Base-by-base conservation (phyloP, 2,113 vertebrate genomes). In the Rhegmatorhina hoffmannsi region DNA sequence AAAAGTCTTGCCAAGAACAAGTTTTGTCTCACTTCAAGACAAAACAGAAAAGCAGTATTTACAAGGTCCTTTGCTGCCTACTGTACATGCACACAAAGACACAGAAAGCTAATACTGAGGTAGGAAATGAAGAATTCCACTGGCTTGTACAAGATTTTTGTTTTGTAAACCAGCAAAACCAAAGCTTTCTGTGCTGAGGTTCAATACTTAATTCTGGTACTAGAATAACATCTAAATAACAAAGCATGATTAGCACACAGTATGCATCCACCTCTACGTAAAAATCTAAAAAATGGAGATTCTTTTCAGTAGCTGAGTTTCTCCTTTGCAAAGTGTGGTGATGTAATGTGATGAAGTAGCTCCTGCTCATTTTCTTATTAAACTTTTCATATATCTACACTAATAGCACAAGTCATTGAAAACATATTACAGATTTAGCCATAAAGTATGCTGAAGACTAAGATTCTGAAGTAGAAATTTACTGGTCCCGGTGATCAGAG, bases 111-210 rank as follows among this genome's bases (percentile, higher is more conserved):
- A 95, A 97, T 96, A 93, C 88, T 98, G 98, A 98, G 98, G 98
- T 98, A 98, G 98, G 97, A 97, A 96, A 97, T 94, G 92, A 97
- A 98, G 97, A 97, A 97, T 97, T 97, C 97, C 94, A 96, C 94
- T 97, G 97, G 97, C 97, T 97, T 98, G 80, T 86, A 66, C 66
- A 95, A 97, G 96, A 97, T 94, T 96, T 97, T 97, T 97, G 89
- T 94, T 96, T 85, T 95, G 95, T 97, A 98, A 98, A 98, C 97
- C 94, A 97, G 95, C 72, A 95, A 96, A 86, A 34, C 26, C 75
- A 88, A 94, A 92, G 89, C 93, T 90, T 90, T 85, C 79, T 92
- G 87, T 92, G 95, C 80, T 95, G 94, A 98, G 96, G 96, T 75
- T 97, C 87, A 95, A 95, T 85, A 97, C 94, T 97, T 96, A 80